Evolutionary conservation across 2,113 vertebrate species (phyloP), one percentile per base, ranked within the genome.

Genomic region (Acinonyx jubatus): DNA sequence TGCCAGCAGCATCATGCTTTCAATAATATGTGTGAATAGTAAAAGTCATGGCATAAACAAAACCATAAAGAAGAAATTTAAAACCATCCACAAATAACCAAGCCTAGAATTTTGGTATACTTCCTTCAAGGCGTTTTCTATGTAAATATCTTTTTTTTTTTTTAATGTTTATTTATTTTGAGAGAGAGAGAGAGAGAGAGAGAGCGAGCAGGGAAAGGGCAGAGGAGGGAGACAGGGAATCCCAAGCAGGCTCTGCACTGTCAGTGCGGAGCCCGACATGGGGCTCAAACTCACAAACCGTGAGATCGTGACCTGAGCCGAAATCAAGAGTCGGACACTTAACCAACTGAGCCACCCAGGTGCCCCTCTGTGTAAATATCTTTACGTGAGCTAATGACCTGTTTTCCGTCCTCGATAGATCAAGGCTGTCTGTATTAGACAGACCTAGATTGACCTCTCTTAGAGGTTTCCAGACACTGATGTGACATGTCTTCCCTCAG

Each of bases 21-120:
- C 71, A 57, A 73, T 57, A 45, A 36, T 9, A 71, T 12, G 71
- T 45, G 52, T 31, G 57, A 61, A 73, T 29, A 80, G 16, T 66
- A n/a, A 66, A 66, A 78, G 12, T 31, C 45, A 78, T 4, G 31
- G 25, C 27, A 38, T 78, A 65, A 78, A 85, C 41, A 78, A 73
- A 84, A 16, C 55, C 69, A 31, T 93, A 52, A 74, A 48, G 21
- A 63, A 92, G 80, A 84, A 84, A 84, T 73, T 84, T 45, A 73
- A 71, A 84, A 57, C 38, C 12, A 61, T 21, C 38, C 50, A 36
- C 27, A 29, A 63, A 84, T n/a, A 50, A 52, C 7, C 25, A 65
- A 74, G 25, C 25, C 52, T 63, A 52, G 48, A 25, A 38, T 31
- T 93, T 84, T 18, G 7, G 9, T 61, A 11, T 63, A 48, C 10